phyloP scores from a whole-genome alignment of 2,888 invertebrate species.

The Limnephilus marmoratus region DNA sequence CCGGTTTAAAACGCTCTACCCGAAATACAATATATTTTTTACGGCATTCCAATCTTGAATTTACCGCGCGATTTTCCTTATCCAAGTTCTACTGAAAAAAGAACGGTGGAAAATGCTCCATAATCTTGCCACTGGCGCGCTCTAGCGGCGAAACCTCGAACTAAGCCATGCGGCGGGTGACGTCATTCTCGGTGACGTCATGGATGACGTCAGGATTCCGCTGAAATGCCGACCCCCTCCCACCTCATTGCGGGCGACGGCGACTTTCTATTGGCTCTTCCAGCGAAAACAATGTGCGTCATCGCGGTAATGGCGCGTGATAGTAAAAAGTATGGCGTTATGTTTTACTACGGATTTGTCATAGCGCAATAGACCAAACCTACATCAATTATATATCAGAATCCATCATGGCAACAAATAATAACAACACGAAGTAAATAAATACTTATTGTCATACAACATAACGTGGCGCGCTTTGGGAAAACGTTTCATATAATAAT shows the following conservation, averaged over 20 bases:
- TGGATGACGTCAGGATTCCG: constrained; percentile 36
- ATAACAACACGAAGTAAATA: neutral
- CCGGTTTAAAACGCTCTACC: neutral
- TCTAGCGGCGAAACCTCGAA: constrained; percentile 48
- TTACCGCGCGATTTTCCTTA: constrained; percentile 51
- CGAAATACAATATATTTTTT: neutral
- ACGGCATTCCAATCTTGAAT: constrained; percentile 21
- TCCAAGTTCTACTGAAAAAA: constrained; percentile 12
- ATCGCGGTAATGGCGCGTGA: constrained; percentile 46
- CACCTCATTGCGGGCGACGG: constrained; percentile 35
- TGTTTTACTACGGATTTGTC: constrained; percentile 14
- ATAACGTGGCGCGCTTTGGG: neutral
- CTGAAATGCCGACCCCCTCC: constrained; percentile 33
- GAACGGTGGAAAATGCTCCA: neutral
- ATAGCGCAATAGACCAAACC: neutral
- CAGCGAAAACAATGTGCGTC: constrained; percentile 57
- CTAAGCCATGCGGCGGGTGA: constrained; percentile 33
- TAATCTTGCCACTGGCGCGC: constrained; percentile 35
- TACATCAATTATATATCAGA: neutral
- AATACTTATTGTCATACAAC: neutral
- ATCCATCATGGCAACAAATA: neutral
- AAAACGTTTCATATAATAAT: neutral
- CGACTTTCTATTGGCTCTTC: constrained; percentile 57
- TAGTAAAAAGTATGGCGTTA: constrained; percentile 39
- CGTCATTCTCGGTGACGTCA: constrained; percentile 61